Evolutionary conservation across 2,113 vertebrate species (phyloP).

Genomic region (Reinhardtius hippoglossoides): DNA sequence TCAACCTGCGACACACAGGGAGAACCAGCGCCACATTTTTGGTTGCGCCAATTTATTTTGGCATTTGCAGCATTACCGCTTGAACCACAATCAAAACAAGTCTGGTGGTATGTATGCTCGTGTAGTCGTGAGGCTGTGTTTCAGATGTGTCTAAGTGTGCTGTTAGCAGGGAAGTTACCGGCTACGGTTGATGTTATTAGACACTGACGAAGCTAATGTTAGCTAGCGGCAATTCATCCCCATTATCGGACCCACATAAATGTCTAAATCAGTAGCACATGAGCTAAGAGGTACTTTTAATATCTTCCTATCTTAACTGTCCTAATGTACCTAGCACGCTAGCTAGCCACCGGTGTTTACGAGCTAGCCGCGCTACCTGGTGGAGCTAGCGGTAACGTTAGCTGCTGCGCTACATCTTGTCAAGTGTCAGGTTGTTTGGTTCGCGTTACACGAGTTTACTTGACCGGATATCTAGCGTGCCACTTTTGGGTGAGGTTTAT

Average conservation of each 20-base stretch:
- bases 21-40: slow-evolving; percentile 68
- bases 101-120: slow-evolving; percentile 35
- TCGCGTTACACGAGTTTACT: not conserved
- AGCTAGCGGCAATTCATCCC: too few relatives aligned
- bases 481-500: rapidly evolving
- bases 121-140: too few relatives aligned
- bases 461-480: not conserved
- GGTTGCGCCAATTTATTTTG: slow-evolving; percentile 21
- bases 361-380: not conserved
- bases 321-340: rapidly evolving
- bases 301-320: not conserved
- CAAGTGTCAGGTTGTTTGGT: not conserved
- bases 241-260: not conserved
- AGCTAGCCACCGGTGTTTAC: too few relatives aligned
- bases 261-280: not conserved
- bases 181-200: not conserved
- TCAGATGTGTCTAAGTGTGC: not conserved
- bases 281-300: rapidly evolving
- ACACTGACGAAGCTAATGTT: not conserved
- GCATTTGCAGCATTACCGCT: not conserved
- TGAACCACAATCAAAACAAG: not conserved
- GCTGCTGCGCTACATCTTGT: not conserved
- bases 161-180: not conserved
- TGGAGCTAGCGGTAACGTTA: slow-evolving; percentile 2
- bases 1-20: slow-evolving; percentile 39